phyloP scores from a whole-genome alignment of 2,113 vertebrate genomes.

The Apodemus speciosus region DNA sequence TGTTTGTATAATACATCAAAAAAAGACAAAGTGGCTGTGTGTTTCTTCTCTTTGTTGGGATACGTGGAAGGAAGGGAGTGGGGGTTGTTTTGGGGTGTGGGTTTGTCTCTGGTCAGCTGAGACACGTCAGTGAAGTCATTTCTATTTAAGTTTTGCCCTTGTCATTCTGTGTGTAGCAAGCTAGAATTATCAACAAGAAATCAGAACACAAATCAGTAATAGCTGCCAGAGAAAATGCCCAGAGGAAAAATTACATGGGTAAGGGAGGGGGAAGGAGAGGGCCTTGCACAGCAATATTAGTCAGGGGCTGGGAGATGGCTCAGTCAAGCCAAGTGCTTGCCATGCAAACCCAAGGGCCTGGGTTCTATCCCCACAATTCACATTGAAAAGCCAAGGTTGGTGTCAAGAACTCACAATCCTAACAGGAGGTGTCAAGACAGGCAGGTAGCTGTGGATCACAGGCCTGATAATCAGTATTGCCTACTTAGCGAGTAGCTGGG shows the following conservation, averaged over 20 bases:
- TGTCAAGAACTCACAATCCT: background rate
- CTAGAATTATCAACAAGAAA: conserved; percentile 83
- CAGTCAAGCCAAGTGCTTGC: background rate
- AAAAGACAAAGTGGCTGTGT: conserved; percentile 69
- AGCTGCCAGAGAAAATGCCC: conserved; percentile 57
- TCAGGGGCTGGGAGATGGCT: background rate
- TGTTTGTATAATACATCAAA: conserved; percentile 76
- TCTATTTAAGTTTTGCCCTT: conserved; percentile 79
- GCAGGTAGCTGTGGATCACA: too few species aligned
- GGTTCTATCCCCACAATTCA: background rate
- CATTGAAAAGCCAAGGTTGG: too few species aligned
- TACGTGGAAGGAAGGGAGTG: conserved; percentile 81
- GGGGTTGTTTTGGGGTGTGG: conserved; percentile 75
- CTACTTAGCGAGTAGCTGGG: background rate
- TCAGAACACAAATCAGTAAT: conserved; percentile 64
- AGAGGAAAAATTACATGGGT: background rate
- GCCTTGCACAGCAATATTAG: background rate
- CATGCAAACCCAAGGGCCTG: background rate
- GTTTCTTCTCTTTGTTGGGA: conserved; percentile 77
- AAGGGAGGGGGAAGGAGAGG: background rate
- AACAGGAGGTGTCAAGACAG: background rate
- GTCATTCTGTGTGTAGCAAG: conserved; percentile 72
- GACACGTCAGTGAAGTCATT: conserved; percentile 84
- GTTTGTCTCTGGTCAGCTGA: conserved; percentile 82
- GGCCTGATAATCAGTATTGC: too few species aligned